phyloP scores from a whole-genome alignment of 2,888 invertebrate genomes.

The Zygothrica quintamaculata region DNA sequence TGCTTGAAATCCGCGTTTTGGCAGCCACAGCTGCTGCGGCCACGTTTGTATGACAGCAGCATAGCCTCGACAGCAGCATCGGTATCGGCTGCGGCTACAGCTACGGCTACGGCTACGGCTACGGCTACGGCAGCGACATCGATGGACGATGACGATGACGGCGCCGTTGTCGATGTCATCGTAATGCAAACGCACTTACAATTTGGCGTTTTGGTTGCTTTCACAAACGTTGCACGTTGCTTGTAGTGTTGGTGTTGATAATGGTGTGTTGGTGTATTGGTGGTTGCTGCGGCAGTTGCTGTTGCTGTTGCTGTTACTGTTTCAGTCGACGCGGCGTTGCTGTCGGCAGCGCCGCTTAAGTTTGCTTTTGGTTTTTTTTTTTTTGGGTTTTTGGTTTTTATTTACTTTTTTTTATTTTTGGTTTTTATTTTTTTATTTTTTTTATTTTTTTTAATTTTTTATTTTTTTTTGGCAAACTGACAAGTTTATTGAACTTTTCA shows the following conservation, averaged over 20 bases:
- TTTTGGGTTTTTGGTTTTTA: slow-evolving; percentile 50
- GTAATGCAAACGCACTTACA: slow-evolving; percentile 67
- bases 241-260: slow-evolving; percentile 16
- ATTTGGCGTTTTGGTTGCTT: slow-evolving; percentile 66
- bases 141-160: slow-evolving; percentile 35
- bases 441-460: slow-evolving; percentile 45
- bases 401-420: slow-evolving; percentile 39
- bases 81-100: slow-evolving; percentile 50
- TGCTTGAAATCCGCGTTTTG: slow-evolving; percentile 38
- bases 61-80: slow-evolving; percentile 5
- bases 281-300: slow-evolving; percentile 26
- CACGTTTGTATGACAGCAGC: not conserved
- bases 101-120: slow-evolving; percentile 26
- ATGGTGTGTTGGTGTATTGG: too few species aligned
- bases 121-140: slow-evolving; percentile 19
- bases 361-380: slow-evolving; percentile 53
- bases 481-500: slow-evolving; percentile 81
- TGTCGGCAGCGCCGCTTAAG: slow-evolving; percentile 47
- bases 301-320: slow-evolving; percentile 14
- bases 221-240: slow-evolving; percentile 72
- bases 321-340: slow-evolving; percentile 38
- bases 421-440: slow-evolving; percentile 37
- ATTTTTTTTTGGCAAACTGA: slow-evolving; percentile 77
- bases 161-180: slow-evolving; percentile 52
- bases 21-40: slow-evolving; percentile 19